These are phyloP conservation scores for Ganaspis sp. DNA, from an alignment of 1,140 invertebrate species.

Conservation along the genomic window DNA sequence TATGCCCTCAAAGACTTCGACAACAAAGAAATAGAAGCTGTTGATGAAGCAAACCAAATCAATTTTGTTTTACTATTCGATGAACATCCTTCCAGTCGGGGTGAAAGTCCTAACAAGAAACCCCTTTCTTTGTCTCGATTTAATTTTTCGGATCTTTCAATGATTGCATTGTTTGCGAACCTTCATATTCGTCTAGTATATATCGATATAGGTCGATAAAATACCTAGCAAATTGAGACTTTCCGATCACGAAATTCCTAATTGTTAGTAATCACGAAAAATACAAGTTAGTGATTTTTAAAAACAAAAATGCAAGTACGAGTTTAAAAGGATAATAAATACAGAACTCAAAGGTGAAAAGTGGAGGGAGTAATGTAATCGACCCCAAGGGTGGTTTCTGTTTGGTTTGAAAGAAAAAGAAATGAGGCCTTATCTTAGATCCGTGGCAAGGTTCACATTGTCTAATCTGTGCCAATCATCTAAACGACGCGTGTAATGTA, in stretches of 20 bases:
- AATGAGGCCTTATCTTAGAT: constrained; percentile 51
- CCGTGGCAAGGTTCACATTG: constrained; percentile 48
- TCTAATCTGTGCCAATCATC: constrained; percentile 69
- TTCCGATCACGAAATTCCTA: too few species aligned
- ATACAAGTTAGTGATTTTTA: too few species aligned
- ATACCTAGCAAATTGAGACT: too few species aligned
- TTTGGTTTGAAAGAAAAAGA: constrained; percentile 34
- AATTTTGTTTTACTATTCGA: constrained; percentile 14
- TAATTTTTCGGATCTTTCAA: too few species aligned
- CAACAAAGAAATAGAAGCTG: background rate
- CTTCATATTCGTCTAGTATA: too few species aligned
- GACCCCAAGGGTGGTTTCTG: background rate
- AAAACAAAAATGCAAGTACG: too few species aligned
- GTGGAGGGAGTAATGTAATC: background rate
- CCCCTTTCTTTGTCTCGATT: background rate
- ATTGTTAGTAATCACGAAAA: too few species aligned
- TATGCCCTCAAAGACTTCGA: background rate
- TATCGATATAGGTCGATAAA: too few species aligned
- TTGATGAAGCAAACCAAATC: background rate
- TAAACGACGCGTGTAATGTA: constrained; percentile 70
- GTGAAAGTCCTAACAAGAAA: background rate
- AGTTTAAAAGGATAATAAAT: too few species aligned
- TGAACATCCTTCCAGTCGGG: background rate
- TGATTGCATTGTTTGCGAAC: too few species aligned
- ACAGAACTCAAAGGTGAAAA: background rate